A percentile compares a stretch with the other conserved stretches of the same genome.
phyloP scores from a whole-genome alignment of 2,113 vertebrate species.

The Trinectes maculatus region DNA sequence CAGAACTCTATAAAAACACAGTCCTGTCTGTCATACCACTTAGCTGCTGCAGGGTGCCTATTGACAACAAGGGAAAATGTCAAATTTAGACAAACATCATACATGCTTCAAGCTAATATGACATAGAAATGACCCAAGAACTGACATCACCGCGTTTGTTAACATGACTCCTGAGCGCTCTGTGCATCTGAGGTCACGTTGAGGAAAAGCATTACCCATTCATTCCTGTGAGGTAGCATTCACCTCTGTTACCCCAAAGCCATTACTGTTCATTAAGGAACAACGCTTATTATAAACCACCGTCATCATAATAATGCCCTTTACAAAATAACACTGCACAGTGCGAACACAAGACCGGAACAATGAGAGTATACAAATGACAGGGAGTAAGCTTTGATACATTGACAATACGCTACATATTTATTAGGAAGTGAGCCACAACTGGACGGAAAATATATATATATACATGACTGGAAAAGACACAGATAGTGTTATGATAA shows the following conservation, averaged over 20 bases:
- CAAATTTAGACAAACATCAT: background rate
- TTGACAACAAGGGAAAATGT: constrained; percentile 3
- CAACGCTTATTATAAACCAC: fast-evolving
- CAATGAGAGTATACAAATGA: background rate
- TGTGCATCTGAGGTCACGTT: constrained; percentile 6
- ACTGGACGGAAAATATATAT: background rate
- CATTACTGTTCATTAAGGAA: fast-evolving
- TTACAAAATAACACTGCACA: background rate
- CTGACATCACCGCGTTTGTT: too few species aligned
- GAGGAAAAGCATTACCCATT: constrained; percentile 18
- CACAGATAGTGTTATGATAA: background rate
- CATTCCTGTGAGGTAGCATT: background rate
- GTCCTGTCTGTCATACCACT: constrained; percentile 98
- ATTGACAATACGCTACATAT: background rate
- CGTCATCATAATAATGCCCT: background rate
- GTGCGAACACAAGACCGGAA: too few species aligned
- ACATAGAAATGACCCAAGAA: too few species aligned
- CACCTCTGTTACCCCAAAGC: background rate
- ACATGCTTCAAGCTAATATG: background rate
- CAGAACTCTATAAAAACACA: constrained; percentile 96
- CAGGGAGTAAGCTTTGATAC: background rate
- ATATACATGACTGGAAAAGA: background rate
- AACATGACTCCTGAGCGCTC: too few species aligned
- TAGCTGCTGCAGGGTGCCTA: constrained; percentile 95
- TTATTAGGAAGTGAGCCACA: background rate